phyloP scores from a whole-genome alignment of 2,797 vertebrate species.

The Coccyzus lansbergi region DNA sequence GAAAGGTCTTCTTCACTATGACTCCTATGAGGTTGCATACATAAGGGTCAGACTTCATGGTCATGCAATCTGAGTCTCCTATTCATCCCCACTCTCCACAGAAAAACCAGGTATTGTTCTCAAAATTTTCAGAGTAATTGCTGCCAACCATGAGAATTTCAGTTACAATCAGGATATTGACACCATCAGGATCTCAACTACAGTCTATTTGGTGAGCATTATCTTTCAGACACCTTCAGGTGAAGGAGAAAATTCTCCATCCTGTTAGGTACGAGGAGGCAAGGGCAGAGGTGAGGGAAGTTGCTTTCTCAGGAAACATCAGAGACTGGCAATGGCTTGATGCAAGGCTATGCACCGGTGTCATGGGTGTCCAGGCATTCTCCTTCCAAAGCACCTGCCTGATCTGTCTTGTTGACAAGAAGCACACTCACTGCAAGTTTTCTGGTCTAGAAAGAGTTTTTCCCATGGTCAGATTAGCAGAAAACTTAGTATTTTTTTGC shows the following conservation, averaged over 20 bases:
- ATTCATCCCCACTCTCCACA: not conserved
- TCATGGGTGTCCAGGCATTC: not conserved
- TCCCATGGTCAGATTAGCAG: not conserved
- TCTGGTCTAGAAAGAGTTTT: not conserved
- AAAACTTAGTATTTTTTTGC: rapidly evolving
- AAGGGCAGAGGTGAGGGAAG: not conserved
- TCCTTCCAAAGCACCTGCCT: not conserved
- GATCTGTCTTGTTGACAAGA: not conserved
- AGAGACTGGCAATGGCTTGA: not conserved
- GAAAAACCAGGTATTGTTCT: not conserved
- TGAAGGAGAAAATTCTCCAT: not conserved
- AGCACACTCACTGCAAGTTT: not conserved
- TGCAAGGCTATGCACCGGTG: not conserved
- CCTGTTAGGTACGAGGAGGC: not conserved
- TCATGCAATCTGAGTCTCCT: not conserved
- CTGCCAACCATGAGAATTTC: not conserved
- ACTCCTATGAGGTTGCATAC: not conserved
- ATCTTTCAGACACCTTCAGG: not conserved
- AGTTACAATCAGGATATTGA: not conserved
- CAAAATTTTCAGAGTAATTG: not conserved
- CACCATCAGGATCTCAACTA: not conserved
- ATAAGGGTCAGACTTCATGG: not conserved
- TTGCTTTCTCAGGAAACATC: not conserved
- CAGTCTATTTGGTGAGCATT: not conserved
- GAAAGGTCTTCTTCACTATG: not conserved